phyloP scores from a whole-genome alignment of 2,797 vertebrate genomes.

The Lepilemur septentrionalis region DNA sequence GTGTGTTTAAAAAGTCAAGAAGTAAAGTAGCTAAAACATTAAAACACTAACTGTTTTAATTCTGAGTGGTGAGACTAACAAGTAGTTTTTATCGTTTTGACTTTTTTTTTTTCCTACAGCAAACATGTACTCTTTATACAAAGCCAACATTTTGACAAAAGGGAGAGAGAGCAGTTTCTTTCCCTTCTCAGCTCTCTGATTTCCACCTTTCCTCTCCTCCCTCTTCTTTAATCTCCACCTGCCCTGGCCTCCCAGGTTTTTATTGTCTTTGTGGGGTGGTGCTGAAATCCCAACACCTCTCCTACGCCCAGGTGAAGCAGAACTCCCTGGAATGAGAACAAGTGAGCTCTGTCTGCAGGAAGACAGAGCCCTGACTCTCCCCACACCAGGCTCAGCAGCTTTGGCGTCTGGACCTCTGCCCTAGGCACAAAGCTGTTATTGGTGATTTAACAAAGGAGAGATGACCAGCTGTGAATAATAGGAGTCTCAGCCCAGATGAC shows the following conservation, averaged over 20 bases:
- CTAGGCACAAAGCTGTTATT: not conserved
- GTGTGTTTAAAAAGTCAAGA: not conserved
- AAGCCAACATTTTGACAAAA: not conserved
- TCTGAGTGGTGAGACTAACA: constrained; percentile 6
- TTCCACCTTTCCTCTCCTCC: not conserved
- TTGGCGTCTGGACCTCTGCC: not conserved
- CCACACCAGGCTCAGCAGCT: not conserved
- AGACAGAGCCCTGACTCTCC: not conserved
- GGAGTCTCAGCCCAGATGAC: not conserved
- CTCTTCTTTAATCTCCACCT: not conserved
- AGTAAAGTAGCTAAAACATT: constrained; percentile 8
- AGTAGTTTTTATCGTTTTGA: not conserved
- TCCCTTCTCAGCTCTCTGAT: not conserved
- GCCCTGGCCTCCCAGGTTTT: not conserved
- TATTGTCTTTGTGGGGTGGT: not conserved
- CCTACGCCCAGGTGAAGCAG: not conserved
- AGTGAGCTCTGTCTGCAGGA: not conserved
- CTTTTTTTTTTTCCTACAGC: not conserved
- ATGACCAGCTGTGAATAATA: not conserved
- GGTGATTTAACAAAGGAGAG: not conserved
- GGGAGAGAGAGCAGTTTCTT: not conserved
- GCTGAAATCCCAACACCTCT: not conserved
- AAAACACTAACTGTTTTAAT: not conserved
- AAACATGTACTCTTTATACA: not conserved
- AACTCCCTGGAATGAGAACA: not conserved